These are phyloP conservation scores for Stichodactyla mertensii DNA, from an alignment of 64 coral and sea anemone genomes.

Conservation along the genomic window DNA sequence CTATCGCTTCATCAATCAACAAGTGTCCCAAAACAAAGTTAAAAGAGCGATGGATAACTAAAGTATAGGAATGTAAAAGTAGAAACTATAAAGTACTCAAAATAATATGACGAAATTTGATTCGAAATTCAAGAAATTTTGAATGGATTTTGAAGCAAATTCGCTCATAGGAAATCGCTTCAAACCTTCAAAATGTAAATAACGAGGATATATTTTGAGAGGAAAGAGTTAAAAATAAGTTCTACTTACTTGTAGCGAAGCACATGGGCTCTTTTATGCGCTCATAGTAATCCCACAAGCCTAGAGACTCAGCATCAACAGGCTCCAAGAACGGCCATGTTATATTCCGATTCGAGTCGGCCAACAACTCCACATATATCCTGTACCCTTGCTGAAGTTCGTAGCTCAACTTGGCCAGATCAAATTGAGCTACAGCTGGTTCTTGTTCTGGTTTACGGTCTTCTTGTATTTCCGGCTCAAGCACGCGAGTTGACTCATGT, in stretches of 20 bases:
- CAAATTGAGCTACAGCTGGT: slow-evolving; percentile 42
- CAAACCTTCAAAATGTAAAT: background rate
- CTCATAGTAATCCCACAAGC: slow-evolving; percentile 90
- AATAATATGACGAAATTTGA: background rate
- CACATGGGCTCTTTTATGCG: slow-evolving; percentile 92
- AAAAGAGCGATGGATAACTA: slow-evolving; percentile 18
- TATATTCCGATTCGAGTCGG: slow-evolving; percentile 80
- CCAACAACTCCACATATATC: slow-evolving; percentile 78
- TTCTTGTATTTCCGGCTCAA: slow-evolving; percentile 60
- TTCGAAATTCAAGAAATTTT: background rate
- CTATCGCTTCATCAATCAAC: background rate
- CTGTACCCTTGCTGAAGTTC: slow-evolving; percentile 96
- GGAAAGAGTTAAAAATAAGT: background rate
- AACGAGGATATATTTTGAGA: background rate
- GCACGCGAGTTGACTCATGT: slow-evolving; percentile 46
- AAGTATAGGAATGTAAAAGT: background rate
- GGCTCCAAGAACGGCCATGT: slow-evolving; percentile 96
- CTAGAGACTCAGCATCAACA: slow-evolving; percentile 80
- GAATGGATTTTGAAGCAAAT: background rate
- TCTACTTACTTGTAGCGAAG: slow-evolving; percentile 80
- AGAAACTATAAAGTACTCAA: background rate
- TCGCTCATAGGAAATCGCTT: background rate
- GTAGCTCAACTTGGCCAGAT: slow-evolving; percentile 74
- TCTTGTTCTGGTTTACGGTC: slow-evolving; percentile 37
- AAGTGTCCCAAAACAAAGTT: slow-evolving; percentile 12